Evolutionary conservation across 2,888 invertebrate genomes (phyloP).

Genomic region (Drosophila imparisetae): DNA sequence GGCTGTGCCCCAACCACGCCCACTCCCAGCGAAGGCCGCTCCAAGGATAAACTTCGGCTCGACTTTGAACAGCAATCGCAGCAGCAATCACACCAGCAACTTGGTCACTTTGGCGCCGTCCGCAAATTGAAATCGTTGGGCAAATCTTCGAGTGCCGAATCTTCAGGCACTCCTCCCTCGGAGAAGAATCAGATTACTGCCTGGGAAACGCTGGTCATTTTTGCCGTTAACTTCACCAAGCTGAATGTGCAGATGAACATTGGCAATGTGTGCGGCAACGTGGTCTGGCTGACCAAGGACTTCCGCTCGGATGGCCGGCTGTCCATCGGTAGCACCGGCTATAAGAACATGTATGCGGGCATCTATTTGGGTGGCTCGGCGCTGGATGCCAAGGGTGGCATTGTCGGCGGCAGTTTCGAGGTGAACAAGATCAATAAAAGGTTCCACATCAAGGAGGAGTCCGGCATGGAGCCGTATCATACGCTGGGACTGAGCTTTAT

Average conservation of each 20-base stretch:
- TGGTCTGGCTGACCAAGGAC: slow-evolving; percentile 96
- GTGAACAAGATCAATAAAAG: slow-evolving; percentile 94
- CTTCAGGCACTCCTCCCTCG: slow-evolving; percentile 86
- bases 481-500: slow-evolving; percentile 92
- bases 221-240: slow-evolving; percentile 97
- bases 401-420: slow-evolving; percentile 98
- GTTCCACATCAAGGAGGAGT: slow-evolving; percentile 95
- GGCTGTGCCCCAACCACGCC: slow-evolving; percentile 68
- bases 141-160: slow-evolving; percentile 86
- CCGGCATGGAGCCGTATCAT: slow-evolving; percentile 95
- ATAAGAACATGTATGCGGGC: slow-evolving; percentile 96
- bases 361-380: slow-evolving; percentile 95
- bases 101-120: slow-evolving; percentile 77
- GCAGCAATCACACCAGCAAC: slow-evolving; percentile 35
- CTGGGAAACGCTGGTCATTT: slow-evolving; percentile 98
- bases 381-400: slow-evolving; percentile 98
- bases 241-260: slow-evolving; percentile 99
- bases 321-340: slow-evolving; percentile 96
- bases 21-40: slow-evolving; percentile 82
- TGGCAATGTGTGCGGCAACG: slow-evolving; percentile 99
- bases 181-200: slow-evolving; percentile 89
- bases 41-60: slow-evolving; percentile 87
- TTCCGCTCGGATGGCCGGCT: slow-evolving; percentile 96
- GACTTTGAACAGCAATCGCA: slow-evolving; percentile 83
- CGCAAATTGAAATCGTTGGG: slow-evolving; percentile 86